A percentile compares a stretch with the other conserved stretches of the same genome.
Evolutionary conservation across 2,888 invertebrate species (phyloP).

Genomic region (Corbicula japonica): DNA sequence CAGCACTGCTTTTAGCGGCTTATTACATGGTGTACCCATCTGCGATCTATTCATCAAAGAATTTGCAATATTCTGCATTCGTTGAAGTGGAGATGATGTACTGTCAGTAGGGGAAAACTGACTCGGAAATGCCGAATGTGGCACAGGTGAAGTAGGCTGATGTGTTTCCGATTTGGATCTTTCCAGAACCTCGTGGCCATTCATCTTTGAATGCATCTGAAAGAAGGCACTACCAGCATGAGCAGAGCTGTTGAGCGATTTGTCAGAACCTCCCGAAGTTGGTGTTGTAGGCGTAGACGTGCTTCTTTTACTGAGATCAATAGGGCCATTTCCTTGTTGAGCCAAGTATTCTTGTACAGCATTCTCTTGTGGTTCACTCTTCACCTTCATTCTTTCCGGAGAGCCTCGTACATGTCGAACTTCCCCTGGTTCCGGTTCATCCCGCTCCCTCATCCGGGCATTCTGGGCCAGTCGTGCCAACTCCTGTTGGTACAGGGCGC

Average conservation of each 20-base stretch:
- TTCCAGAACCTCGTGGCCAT: conserved; percentile 76
- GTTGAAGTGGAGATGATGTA: conserved; percentile 93
- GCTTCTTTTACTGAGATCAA: conserved; percentile 82
- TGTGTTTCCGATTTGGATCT: conserved; percentile 60
- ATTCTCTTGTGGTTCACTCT: conserved; percentile 79
- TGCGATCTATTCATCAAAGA: conserved; percentile 92
- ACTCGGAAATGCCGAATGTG: conserved; percentile 60
- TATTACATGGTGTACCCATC: conserved; percentile 87
- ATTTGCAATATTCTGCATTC: conserved; percentile 99
- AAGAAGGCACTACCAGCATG: conserved; percentile 90
- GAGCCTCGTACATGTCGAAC: conserved; percentile 63
- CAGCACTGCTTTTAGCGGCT: conserved; percentile 97
- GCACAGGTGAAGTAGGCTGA: conserved; percentile 87
- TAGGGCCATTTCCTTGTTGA: conserved; percentile 75
- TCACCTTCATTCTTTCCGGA: conserved; percentile 69
- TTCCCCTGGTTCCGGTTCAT: conserved; percentile 85
- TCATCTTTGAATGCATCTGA: conserved; percentile 91
- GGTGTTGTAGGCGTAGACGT: conserved; percentile 76
- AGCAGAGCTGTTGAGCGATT: conserved; percentile 80
- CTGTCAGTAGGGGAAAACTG: conserved; percentile 53
- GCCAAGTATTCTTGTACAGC: conserved; percentile 74
- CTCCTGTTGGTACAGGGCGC: conserved; percentile 96
- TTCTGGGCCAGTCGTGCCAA: conserved; percentile 93
- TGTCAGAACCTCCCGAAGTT: conserved; percentile 72
- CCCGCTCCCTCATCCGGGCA: conserved; percentile 89